phyloP scores from a whole-genome alignment of 2,797 vertebrate genomes.

The Corythornis leucogaster region DNA sequence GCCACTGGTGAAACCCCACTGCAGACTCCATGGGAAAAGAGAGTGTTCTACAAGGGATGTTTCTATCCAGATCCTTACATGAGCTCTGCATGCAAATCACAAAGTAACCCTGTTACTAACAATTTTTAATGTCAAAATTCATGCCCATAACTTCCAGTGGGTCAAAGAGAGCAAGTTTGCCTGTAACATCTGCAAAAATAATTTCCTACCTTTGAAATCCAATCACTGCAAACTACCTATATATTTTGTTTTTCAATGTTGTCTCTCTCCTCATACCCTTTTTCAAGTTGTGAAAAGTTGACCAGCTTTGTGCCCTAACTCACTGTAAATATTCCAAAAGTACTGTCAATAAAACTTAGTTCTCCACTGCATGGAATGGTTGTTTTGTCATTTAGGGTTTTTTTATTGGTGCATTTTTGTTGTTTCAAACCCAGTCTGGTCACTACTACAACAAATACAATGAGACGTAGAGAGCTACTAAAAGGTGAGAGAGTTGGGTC shows the following conservation, averaged over 20 bases:
- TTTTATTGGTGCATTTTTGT: background rate
- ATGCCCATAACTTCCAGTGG: background rate
- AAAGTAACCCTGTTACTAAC: background rate
- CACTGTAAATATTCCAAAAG: background rate
- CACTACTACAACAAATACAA: constrained; percentile 65
- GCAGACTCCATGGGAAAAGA: background rate
- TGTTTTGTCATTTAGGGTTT: fast-evolving
- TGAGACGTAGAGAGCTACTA: constrained; percentile 56
- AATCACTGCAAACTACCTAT: background rate
- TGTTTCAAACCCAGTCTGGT: constrained; percentile 1
- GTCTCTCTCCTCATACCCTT: background rate
- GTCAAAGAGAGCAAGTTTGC: background rate
- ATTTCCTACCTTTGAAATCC: background rate
- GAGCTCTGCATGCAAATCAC: background rate
- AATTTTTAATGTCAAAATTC: background rate
- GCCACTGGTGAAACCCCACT: background rate
- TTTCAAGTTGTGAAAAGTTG: background rate
- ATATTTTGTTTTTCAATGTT: background rate
- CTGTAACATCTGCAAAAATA: background rate
- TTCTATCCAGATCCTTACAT: background rate
- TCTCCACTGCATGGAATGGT: background rate
- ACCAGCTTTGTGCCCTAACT: background rate
- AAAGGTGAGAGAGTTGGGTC: constrained; percentile 68
- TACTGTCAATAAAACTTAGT: background rate
- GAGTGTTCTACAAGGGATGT: background rate